Base-by-base conservation (phyloP, 2,888 invertebrate species). In the Polyommatus icarus region DNA sequence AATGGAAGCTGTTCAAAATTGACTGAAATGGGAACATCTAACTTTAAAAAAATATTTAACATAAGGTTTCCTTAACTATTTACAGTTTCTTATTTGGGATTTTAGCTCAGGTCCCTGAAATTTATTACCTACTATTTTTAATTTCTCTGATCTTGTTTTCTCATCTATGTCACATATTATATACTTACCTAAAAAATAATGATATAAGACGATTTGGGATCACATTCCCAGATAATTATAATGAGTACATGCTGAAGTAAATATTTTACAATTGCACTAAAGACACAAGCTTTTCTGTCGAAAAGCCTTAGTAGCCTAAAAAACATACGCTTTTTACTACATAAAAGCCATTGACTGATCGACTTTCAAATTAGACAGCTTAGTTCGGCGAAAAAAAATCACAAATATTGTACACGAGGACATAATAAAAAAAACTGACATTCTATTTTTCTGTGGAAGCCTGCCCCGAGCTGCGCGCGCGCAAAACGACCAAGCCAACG, bases 351-450 rank as follows among this genome's bases (percentile, higher is more conserved):
- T 76, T 84, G 83, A 83, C 82, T 86, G 85, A 83, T 84, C 87
- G 88, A 89, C 90, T 91, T 91, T 89, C 86, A 89, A 90, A 91
- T 92, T 90, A 90, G 89, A 91, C 85, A 80, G 88, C 85, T 84
- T 83, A 86, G 86, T 81, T 83, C 85, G 83, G 84, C 81, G 80
- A 90, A 90, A 90, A 89, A 89, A 89, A 82, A 61, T 83, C 89
- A 91, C 91, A 91, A 93, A 93, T 93, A 93, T 94, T 90, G 93
- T 93, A 93, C 93, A 90, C 89, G 91, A 87, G 86, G 90, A 84
- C 89, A 83, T 87, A 88, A 83, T 83, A 88, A 91, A 91, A 87
- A 81, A 81, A 79, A 80, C 83, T 84, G 85, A 88, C 88, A 90
- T 89, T 90, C 87, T 90, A 92, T 92, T 93, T 92, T 92, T 91